A percentile compares a stretch with the other conserved stretches of the same genome.
Evolutionary conservation across 2,888 invertebrate species (phyloP).

Genomic region (Cryptosula pallasiana): DNA sequence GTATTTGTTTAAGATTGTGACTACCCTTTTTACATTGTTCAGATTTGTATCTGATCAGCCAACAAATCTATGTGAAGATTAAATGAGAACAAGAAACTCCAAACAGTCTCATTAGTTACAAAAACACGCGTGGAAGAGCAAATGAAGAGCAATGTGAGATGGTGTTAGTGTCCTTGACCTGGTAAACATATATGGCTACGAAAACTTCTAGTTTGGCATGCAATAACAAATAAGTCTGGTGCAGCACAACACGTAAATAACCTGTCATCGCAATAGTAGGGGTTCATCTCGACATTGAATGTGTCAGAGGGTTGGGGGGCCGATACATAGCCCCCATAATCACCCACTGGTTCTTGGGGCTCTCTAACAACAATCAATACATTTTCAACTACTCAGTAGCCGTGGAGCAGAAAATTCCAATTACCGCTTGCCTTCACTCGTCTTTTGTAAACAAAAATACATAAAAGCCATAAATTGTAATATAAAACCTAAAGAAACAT

Average conservation of each 20-base stretch:
- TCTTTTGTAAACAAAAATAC: no score
- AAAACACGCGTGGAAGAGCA: neutral
- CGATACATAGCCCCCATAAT: slow-evolving; percentile 3
- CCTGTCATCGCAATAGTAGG: slow-evolving; percentile 23
- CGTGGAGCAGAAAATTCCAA: no score
- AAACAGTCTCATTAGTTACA: no score
- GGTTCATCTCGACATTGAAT: slow-evolving; percentile 23
- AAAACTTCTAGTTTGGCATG: neutral
- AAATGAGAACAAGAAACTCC: no score
- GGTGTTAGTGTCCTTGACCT: neutral
- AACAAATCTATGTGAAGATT: no score
- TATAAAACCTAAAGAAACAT: no score
- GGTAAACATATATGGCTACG: neutral
- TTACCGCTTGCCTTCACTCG: no score
- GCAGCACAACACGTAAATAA: slow-evolving; percentile 15
- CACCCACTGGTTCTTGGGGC: neutral
- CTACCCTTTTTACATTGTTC: no score
- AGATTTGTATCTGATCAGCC: no score
- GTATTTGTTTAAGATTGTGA: no score
- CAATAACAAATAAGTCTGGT: neutral
- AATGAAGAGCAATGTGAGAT: neutral
- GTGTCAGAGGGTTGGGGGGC: neutral
- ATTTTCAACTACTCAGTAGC: neutral
- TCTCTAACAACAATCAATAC: slow-evolving; percentile 16
- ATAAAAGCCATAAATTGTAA: no score